Evolutionary conservation across 1,140 invertebrate species (phyloP), one percentile per base, ranked within the genome.

Genomic region (Heliconius eleuchia): DNA sequence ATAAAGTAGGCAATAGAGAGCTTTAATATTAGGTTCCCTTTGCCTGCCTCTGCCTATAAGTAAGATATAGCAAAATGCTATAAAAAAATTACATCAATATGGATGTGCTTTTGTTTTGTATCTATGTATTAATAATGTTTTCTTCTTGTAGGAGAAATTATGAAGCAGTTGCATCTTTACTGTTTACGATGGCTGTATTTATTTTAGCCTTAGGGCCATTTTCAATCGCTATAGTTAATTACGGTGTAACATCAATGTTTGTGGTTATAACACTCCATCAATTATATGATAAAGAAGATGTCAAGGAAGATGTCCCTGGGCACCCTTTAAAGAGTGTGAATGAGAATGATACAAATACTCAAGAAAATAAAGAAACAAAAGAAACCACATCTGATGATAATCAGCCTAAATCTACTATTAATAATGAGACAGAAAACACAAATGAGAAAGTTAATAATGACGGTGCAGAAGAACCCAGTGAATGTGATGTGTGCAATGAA

Each of bases 161-260:
- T 86, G 91, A 91, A 73, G 55, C 91, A 42, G 77, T 96, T 2
- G 86, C 94, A 8, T 82, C 94, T 3, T n/a, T 96, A 19, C 81
- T 96, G 2, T 95, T 95, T 79, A 77, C 93, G 2, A 87, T 95
- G 50, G 95, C 95, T 19, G 88, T 95, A 11, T 85, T 95, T 42
- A 91, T 94, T 46, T 84, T 96, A 70, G 88, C 95, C 5, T 94
- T 96, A 78, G 95, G 95, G 16, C 95, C 96, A 50, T 90, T 95
- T n/a, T 94, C 95, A 0, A 83, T 96, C 11, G 95, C 95, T 81
- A 85, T 96, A 19, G 89, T 96, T 4, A 96, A 95, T 83, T 96
- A 95, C 87, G 89, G 95, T 27, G 88, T 96, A 27, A 92, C 95
- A 18, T 88, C 90, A 9, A 89, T 95, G 71, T 95, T 96, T 81